Conservation (phyloP, 2,113 vertebrate species). For the Penelope pileata region DNA sequence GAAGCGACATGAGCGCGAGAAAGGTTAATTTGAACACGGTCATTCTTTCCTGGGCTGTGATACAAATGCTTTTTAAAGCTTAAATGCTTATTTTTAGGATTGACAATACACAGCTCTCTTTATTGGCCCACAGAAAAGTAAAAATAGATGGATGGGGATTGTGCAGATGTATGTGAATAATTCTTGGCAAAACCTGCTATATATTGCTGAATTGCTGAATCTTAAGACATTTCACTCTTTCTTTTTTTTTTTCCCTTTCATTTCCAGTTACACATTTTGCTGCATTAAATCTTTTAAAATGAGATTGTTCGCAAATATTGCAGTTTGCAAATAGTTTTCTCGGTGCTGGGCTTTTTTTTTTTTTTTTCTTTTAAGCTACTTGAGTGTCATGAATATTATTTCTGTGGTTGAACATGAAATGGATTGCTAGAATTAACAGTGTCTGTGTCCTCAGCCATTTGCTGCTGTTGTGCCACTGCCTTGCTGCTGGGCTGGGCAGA, state of each 20-base stretch:
- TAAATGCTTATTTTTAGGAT: background rate
- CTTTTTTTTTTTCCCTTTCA: background rate
- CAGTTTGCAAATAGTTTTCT: background rate
- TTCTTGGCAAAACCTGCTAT: background rate
- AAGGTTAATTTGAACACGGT: background rate
- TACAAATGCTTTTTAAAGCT: background rate
- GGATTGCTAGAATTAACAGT: background rate
- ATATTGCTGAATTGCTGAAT: background rate
- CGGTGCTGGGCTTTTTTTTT: background rate
- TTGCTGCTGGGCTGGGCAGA: background rate
- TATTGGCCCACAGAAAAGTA: constrained; percentile 32
- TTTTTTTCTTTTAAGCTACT: background rate
- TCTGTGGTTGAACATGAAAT: background rate
- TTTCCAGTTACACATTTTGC: background rate
- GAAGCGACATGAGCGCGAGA: background rate
- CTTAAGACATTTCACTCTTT: background rate
- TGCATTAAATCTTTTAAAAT: background rate
- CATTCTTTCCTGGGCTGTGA: background rate
- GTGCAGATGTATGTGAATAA: constrained; percentile 24
- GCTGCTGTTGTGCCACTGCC: background rate
- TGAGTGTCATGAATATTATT: background rate
- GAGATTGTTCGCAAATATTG: background rate
- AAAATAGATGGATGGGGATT: background rate
- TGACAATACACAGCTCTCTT: background rate
- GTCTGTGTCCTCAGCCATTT: background rate